Evolutionary conservation across 2,888 invertebrate species (phyloP).

Genomic region (Argyresthia albistria): DNA sequence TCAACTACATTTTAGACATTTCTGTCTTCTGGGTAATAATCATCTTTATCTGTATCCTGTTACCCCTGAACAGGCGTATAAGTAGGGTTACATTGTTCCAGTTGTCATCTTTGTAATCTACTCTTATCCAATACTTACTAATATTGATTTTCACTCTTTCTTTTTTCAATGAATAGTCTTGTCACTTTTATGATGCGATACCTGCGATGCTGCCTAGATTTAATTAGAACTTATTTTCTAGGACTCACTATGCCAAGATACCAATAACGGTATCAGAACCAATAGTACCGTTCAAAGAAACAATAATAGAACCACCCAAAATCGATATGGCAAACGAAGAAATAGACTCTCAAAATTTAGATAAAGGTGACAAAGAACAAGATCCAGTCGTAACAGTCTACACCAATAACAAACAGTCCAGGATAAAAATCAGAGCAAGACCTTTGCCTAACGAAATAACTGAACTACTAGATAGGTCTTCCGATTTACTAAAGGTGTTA

Average conservation of each 20-base stretch:
- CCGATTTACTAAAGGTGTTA: slow-evolving; percentile 79
- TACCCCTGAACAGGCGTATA: no score
- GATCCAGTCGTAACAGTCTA: slow-evolving; percentile 71
- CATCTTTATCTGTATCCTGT: no score
- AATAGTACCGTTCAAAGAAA: slow-evolving; percentile 97
- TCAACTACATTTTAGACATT: no score
- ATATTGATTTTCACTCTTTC: neutral
- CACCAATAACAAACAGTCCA: slow-evolving; percentile 81
- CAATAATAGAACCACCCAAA: slow-evolving; percentile 85
- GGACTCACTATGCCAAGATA: slow-evolving; percentile 84
- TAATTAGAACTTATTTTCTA: slow-evolving; percentile 20
- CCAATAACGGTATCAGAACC: slow-evolving; percentile 94
- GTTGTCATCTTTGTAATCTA: no score
- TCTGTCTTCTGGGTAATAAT: no score
- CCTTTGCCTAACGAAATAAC: slow-evolving; percentile 83
- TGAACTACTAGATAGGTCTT: slow-evolving; percentile 78
- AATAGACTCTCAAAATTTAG: slow-evolving; percentile 76
- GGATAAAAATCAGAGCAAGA: slow-evolving; percentile 81
- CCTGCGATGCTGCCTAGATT: neutral
- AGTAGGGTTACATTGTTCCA: no score
- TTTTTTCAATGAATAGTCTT: neutral
- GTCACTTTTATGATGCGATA: neutral
- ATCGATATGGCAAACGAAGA: slow-evolving; percentile 90
- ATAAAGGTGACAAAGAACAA: slow-evolving; percentile 51
- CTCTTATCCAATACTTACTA: no score